Evolutionary conservation across 2,113 vertebrate species (phyloP), one percentile per base, ranked within the genome.

Genomic region (Heptranchias perlo): DNA sequence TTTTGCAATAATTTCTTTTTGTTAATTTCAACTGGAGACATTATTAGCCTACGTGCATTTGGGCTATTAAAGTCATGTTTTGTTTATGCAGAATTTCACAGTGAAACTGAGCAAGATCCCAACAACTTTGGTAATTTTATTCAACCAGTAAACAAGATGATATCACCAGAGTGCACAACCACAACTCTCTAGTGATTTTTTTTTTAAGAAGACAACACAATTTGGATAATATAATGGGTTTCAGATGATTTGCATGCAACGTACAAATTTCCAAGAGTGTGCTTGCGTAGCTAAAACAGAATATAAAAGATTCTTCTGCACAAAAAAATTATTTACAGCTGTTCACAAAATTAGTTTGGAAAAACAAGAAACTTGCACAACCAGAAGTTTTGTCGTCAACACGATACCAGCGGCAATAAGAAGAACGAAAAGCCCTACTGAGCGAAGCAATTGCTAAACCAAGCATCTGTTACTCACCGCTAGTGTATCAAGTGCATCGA

Each of bases 401-500:
- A 25, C 61, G n/a, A n/a, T n/a, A n/a, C n/a, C n/a, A n/a, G n/a
- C n/a, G n/a, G 35, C 14, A 69, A 49, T 73, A 95, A 35, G 69
- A 97, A 96, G 39, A 97, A 2, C 96, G 54, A 25, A 86, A 97
- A 97, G 96, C 96, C 25, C 93, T 25, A 69, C 44, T 11, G 25
- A 95, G 94, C 65, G 28, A 95, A 69, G n/a, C 23, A 94, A 67
- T 73, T 73, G 73, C 65, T 49, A 35, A 44, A 31, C 31, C 47
- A 0, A 54, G 87, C 67, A 84, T 31, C 13, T 47, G 58, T n/a
- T 58, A 97, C 98, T 98, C 98, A 99, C 99, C 97, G 99, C 98
- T 39, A 99, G 97, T 0, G 99, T 99, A 97, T 99, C 99, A 97
- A 99, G 97, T 0, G 98, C 98, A 95, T 99, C 99, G 10, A 99